Conservation (phyloP, 2,888 invertebrate species). For the Trichopria drosophilae region DNA sequence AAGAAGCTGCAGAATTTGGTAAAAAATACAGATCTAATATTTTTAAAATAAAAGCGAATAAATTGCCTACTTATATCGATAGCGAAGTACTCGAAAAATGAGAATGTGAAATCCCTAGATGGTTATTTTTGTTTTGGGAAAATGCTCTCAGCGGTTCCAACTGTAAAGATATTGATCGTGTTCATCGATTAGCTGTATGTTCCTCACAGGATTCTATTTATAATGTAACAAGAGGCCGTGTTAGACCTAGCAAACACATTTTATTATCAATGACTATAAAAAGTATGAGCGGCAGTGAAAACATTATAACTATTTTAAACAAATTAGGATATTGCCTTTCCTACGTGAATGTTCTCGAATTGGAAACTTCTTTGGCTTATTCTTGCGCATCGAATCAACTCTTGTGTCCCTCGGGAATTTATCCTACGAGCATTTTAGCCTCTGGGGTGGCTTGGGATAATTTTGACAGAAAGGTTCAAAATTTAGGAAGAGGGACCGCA, state of each 20-base stretch:
- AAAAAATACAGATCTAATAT: constrained; percentile 33
- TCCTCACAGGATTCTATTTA: constrained; percentile 13
- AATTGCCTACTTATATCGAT: constrained; percentile 35
- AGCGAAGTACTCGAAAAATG: constrained; percentile 33
- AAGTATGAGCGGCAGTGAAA: constrained; percentile 11
- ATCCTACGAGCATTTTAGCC: constrained; percentile 4
- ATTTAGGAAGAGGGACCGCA: constrained; percentile 32
- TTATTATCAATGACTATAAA: constrained; percentile 13
- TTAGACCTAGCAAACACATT: constrained; percentile 16
- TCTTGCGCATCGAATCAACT: constrained; percentile 24
- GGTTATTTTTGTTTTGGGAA: constrained; percentile 24
- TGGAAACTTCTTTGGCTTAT: constrained; percentile 33
- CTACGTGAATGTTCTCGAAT: constrained; percentile 24
- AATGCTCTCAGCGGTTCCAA: constrained; percentile 12
- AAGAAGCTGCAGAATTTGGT: constrained; percentile 33
- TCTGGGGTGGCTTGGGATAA: constrained; percentile 36
- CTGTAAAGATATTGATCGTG: constrained; percentile 22
- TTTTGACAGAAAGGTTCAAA: constrained; percentile 39
- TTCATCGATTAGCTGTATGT: constrained; percentile 15
- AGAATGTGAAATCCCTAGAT: constrained; percentile 38
- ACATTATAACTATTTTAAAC: constrained; percentile 11
- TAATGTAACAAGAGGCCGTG: constrained; percentile 10
- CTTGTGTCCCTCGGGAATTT: constrained; percentile 27
- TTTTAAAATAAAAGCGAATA: constrained; percentile 29
- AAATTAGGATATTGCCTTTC: neutral